A percentile compares a stretch with the other conserved stretches of the same genome.
These are phyloP conservation scores for Fragum sueziense DNA, from an alignment of 2,888 invertebrate genomes.

Conservation along the genomic window DNA sequence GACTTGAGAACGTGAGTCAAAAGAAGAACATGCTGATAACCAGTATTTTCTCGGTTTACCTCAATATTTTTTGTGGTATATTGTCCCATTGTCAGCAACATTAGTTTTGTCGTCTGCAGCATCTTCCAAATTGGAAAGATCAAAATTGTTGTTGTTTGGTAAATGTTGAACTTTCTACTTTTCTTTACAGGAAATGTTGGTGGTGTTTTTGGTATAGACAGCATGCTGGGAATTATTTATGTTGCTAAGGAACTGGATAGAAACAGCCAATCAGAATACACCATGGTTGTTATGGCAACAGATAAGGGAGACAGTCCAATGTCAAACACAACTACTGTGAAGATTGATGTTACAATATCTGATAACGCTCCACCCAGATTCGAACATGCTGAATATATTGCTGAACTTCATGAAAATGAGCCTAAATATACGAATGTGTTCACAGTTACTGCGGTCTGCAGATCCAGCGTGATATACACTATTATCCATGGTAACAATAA, in stretches of 20 bases:
- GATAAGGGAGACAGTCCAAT: slow-evolving; percentile 90
- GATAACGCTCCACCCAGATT: slow-evolving; percentile 97
- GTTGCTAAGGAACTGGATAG: slow-evolving; percentile 86
- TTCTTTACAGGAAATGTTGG: slow-evolving; percentile 89
- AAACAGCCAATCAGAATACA: slow-evolving; percentile 84
- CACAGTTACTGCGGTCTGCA: slow-evolving; percentile 71
- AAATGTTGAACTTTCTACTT: slow-evolving; percentile 1
- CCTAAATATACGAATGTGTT: slow-evolving; percentile 70
- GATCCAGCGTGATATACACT: slow-evolving; percentile 84
- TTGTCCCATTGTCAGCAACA: no score
- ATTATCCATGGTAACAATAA: slow-evolving; percentile 91
- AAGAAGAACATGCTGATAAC: no score
- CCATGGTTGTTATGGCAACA: slow-evolving; percentile 93
- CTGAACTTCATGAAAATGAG: slow-evolving; percentile 75
- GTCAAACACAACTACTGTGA: slow-evolving; percentile 91
- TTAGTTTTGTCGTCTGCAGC: no score
- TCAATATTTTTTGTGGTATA: no score
- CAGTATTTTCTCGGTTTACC: no score
- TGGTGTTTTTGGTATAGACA: slow-evolving; percentile 92
- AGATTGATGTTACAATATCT: slow-evolving; percentile 93
- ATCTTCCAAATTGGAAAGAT: no score
- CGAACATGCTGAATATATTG: slow-evolving; percentile 71
- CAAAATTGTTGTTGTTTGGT: no score
- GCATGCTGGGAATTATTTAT: slow-evolving; percentile 87
- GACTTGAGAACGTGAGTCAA: no score